Base-by-base conservation (phyloP, 2,113 vertebrate species). In the Coracopsis vasa region DNA sequence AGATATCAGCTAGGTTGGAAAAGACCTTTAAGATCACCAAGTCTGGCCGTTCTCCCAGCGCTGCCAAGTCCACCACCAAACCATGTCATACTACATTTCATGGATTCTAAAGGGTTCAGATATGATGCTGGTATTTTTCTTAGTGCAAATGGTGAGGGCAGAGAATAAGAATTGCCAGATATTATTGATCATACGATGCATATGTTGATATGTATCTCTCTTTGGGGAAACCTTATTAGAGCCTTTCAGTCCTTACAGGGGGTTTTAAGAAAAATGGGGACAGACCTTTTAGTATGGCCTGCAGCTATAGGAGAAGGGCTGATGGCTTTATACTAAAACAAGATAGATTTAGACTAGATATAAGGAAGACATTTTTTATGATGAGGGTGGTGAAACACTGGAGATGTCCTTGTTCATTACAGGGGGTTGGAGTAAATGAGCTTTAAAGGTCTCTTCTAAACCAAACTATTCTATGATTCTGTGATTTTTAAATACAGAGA, bases 221-320 rank as follows among this genome's bases (percentile, higher is more conserved):
- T 48, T 44, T 1, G 6, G 28, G 21, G 31, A 89, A 39, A 70
- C 7, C 0, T 0, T 58, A 28, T 6, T 39, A 16, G 1, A 3
- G 24, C 20, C 15, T 82, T 73, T 60, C 17, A 81, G 4, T 33
- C 47, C 47, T 72, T 62, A 58, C 42, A n/a, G 5, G 13, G 13
- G 8, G 12, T 73, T 81, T 7, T 20, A 60, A 72, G 37, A 90
- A 67, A 44, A 28, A 67, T 33, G 4, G 8, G 13, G 8, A 62
- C 19, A 44, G 23, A 47, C 5, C 2, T 67, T 45, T 72, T 64
- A 37, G 10, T 7, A 69, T 20, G 18, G 2, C 4, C 35, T 73
- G 10, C 29, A 41, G 18, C 2, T 0, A 53, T 4, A 92, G 4
- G 5, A 58, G 5, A 2, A 20, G 8, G 11, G 4, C 15, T 33